phyloP scores from a whole-genome alignment of 2,113 vertebrate species.

The Benitochromis conjunctus region DNA sequence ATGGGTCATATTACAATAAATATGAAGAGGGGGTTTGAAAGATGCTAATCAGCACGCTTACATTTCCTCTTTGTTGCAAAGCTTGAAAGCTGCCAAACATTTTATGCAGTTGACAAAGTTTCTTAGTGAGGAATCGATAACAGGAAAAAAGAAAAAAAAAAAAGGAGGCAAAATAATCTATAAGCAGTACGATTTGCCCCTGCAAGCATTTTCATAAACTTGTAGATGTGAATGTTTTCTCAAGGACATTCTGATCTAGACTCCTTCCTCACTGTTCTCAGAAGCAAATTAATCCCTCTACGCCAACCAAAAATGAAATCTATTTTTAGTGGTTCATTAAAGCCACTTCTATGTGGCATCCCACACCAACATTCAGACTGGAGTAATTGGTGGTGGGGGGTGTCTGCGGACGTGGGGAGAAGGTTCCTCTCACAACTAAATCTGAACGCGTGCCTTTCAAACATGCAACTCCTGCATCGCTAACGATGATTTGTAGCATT shows the following conservation, averaged over 20 bases:
- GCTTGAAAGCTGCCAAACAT: background rate
- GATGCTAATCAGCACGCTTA: background rate
- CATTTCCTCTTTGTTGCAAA: background rate
- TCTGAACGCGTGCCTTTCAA: slow-evolving; percentile 8
- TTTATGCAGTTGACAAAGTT: background rate
- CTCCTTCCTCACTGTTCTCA: background rate
- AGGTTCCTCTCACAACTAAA: slow-evolving; percentile 1
- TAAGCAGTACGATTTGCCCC: background rate
- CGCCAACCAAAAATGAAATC: slow-evolving; percentile 17
- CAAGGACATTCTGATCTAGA: slow-evolving; percentile 12
- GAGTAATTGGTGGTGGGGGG: slow-evolving; percentile 1
- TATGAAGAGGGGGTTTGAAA: background rate
- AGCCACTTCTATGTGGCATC: background rate
- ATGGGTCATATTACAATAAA: background rate
- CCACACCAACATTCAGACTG: background rate
- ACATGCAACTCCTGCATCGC: background rate
- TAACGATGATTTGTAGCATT: slow-evolving; percentile 39
- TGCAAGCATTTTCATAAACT: background rate
- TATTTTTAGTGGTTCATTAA: slow-evolving; percentile 51
- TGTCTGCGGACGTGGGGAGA: background rate
- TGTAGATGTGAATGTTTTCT: background rate
- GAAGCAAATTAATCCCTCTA: slow-evolving; percentile 13
- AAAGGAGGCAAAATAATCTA: background rate
- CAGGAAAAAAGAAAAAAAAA: background rate
- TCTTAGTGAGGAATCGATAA: background rate